These are phyloP conservation scores for Osmerus eperlanus DNA, from an alignment of 2,113 vertebrate genomes.

Conservation along the genomic window DNA sequence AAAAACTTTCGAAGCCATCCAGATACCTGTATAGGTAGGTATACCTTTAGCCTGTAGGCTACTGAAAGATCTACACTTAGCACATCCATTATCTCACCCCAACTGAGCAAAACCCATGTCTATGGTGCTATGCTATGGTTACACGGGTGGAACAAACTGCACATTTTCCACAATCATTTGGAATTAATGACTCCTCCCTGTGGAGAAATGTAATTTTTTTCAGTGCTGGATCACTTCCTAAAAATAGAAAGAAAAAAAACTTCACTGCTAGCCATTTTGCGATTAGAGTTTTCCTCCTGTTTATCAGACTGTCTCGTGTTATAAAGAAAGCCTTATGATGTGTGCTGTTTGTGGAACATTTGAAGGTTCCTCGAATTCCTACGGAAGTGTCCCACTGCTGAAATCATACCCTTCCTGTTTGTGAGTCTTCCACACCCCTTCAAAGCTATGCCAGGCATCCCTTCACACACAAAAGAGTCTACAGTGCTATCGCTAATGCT, in stretches of 20 bases:
- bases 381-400: slow-evolving; percentile 3
- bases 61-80: neutral
- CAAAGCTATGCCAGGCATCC: slow-evolving; percentile 34
- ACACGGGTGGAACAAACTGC: slow-evolving; percentile 62
- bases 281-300: slow-evolving; percentile 43
- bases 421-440: slow-evolving; percentile 35
- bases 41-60: neutral
- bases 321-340: slow-evolving; percentile 55
- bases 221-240: slow-evolving; percentile 57
- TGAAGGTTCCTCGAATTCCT: slow-evolving; percentile 45
- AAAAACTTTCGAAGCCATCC: too few species aligned
- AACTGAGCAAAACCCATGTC: slow-evolving; percentile 1
- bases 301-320: slow-evolving; percentile 42
- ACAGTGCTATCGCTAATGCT: too few species aligned
- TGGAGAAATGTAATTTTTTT: slow-evolving; percentile 55
- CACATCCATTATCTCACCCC: neutral
- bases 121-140: slow-evolving; percentile 61
- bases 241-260: slow-evolving; percentile 44
- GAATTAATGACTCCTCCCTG: slow-evolving; percentile 19
- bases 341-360: slow-evolving; percentile 42
- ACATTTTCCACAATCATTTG: slow-evolving; percentile 52
- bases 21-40: too few species aligned
- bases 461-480: slow-evolving; percentile 3
- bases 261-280: slow-evolving; percentile 54
- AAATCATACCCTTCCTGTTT: slow-evolving; percentile 55